Evolutionary conservation across 2,113 vertebrate genomes (phyloP).

Genomic region (Rhynchopsitta pachyrhyncha): DNA sequence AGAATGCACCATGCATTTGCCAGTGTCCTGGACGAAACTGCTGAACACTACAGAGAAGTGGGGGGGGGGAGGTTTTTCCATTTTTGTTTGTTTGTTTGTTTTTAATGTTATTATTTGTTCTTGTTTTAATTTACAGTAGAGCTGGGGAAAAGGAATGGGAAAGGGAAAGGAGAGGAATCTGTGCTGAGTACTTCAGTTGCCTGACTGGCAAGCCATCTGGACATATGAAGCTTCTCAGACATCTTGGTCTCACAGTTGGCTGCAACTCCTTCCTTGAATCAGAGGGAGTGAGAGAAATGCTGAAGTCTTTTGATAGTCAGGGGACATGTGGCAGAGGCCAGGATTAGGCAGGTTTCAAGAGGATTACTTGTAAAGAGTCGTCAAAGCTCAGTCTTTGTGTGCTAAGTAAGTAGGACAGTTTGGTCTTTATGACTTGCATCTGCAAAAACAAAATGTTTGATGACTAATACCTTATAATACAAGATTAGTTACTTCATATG

Average conservation of each 20-base stretch:
- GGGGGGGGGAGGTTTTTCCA: neutral
- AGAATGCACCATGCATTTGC: too few species aligned
- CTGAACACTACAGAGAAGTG: too few species aligned
- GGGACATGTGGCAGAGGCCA: neutral
- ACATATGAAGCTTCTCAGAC: neutral
- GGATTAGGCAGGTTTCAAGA: neutral
- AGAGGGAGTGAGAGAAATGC: neutral
- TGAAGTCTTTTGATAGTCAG: neutral
- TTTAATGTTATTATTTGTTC: neutral
- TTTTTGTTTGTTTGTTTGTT: neutral
- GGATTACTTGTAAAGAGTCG: neutral
- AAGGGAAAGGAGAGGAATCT: neutral
- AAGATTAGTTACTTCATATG: neutral
- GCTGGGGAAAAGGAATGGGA: neutral
- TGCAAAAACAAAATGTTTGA: neutral
- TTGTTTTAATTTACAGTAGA: neutral
- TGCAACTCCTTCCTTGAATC: neutral
- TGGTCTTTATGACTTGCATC: neutral
- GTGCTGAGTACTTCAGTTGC: neutral
- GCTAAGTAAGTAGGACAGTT: neutral
- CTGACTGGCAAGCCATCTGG: neutral
- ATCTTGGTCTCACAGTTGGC: slow-evolving; percentile 15
- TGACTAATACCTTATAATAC: neutral
- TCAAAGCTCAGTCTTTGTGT: neutral
- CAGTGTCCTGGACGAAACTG: too few species aligned